Conservation (phyloP, 2,888 invertebrate genomes). For the Nebria salina region DNA sequence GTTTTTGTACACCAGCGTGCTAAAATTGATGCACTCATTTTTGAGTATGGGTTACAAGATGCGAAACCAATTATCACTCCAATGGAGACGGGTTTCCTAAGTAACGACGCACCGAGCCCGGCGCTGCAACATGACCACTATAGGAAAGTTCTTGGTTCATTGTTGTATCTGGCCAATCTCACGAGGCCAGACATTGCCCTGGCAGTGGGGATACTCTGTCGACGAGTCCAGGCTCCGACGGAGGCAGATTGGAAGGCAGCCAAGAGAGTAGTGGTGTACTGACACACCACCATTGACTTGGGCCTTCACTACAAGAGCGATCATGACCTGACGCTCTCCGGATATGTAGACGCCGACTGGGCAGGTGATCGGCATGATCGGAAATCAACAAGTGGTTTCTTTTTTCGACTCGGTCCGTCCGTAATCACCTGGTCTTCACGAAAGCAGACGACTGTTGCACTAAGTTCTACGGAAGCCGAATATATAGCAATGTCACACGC, state of each 20-base stretch:
- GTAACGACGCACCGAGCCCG: background rate
- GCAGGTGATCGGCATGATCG: too few relatives aligned
- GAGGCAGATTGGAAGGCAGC: slow-evolving; percentile 8
- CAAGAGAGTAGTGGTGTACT: slow-evolving; percentile 49
- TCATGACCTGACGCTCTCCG: slow-evolving; percentile 30
- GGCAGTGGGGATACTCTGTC: background rate
- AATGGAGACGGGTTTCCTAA: slow-evolving; percentile 10
- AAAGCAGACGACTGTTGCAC: too few relatives aligned
- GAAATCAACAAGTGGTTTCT: too few relatives aligned
- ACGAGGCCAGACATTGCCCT: background rate
- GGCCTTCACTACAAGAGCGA: slow-evolving; percentile 13
- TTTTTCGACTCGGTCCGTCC: too few relatives aligned
- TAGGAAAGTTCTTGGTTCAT: slow-evolving; percentile 37
- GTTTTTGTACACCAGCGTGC: background rate
- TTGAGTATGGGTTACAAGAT: background rate
- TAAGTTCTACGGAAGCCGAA: too few relatives aligned
- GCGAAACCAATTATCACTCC: slow-evolving; percentile 18
- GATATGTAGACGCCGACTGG: slow-evolving; percentile 56
- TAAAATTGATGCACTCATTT: background rate
- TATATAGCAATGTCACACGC: too few relatives aligned
- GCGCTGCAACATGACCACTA: background rate
- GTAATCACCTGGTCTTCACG: too few relatives aligned
- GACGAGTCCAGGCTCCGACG: slow-evolving; percentile 35
- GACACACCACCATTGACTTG: slow-evolving; percentile 48
- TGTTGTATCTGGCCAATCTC: slow-evolving; percentile 49